phyloP scores from a whole-genome alignment of 2,113 vertebrate species.

The Speoplatyrhinus poulsoni region DNA sequence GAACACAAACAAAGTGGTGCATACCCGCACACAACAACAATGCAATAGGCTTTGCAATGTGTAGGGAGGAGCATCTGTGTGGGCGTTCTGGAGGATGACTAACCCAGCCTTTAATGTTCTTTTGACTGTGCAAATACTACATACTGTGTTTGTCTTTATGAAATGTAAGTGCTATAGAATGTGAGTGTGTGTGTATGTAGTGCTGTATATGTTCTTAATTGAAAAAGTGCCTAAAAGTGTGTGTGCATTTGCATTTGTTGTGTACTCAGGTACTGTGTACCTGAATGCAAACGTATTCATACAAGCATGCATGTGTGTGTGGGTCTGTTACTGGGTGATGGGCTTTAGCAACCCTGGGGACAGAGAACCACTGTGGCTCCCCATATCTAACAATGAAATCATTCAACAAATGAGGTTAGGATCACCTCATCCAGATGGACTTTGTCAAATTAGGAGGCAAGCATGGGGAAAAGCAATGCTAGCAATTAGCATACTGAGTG shows the following conservation, averaged over 20 bases:
- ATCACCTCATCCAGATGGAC: background rate
- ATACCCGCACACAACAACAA: too few relatives aligned
- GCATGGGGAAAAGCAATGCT: background rate
- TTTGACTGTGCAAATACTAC: too few relatives aligned
- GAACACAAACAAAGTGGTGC: too few relatives aligned
- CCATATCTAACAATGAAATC: background rate
- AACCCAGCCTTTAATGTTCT: too few relatives aligned
- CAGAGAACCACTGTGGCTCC: background rate
- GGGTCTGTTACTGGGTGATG: slow-evolving; percentile 2
- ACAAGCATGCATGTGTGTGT: background rate
- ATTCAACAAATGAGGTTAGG: slow-evolving; percentile 1
- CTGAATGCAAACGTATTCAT: background rate
- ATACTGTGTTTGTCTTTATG: too few relatives aligned
- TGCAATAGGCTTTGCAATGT: too few relatives aligned
- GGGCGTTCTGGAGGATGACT: too few relatives aligned
- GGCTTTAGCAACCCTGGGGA: background rate
- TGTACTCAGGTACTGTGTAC: background rate
- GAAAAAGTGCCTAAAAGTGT: background rate
- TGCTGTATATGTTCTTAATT: background rate
- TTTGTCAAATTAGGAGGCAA: slow-evolving; percentile 15
- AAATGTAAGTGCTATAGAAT: too few relatives aligned
- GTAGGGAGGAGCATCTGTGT: too few relatives aligned
- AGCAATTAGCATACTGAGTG: background rate
- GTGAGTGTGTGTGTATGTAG: too few relatives aligned
- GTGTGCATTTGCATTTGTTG: slow-evolving; percentile 10